These are phyloP conservation scores for Neostethus bicornis DNA, from an alignment of 2,797 vertebrate species.

Conservation along the genomic window DNA sequence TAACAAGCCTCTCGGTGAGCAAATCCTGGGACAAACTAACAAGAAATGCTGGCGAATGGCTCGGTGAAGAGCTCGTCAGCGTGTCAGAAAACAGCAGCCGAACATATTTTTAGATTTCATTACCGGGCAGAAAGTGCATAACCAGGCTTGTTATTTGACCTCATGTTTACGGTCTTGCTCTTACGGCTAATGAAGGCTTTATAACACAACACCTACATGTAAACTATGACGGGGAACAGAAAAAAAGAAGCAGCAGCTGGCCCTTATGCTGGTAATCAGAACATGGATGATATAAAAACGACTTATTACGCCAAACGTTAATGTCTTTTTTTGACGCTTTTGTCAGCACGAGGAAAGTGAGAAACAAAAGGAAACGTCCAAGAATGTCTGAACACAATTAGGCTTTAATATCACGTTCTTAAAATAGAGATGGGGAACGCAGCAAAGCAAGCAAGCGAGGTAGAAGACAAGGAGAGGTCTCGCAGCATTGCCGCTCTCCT, in stretches of 20 bases:
- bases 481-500: conserved; percentile 50
- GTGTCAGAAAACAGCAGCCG: conserved; percentile 23
- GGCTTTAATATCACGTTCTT: conserved; percentile 57
- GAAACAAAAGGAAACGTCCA: conserved; percentile 31
- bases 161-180: conserved; percentile 50
- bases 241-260: conserved; percentile 27
- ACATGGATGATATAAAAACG: conserved; percentile 8
- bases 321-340: conserved; percentile 12
- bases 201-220: conserved; percentile 37
- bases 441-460: conserved; percentile 43
- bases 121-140: conserved; percentile 33
- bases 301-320: neutral
- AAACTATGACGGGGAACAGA: conserved; percentile 29
- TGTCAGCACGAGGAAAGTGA: conserved; percentile 1
- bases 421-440: conserved; percentile 66
- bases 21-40: conserved; percentile 63
- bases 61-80: conserved; percentile 17
- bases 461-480: conserved; percentile 48
- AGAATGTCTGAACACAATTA: conserved; percentile 56
- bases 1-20: conserved; percentile 64
- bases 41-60: conserved; percentile 51
- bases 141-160: conserved; percentile 63
- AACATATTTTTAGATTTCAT: conserved; percentile 33
- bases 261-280: conserved; percentile 10
- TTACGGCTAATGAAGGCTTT: conserved; percentile 69